These are phyloP conservation scores for Vicugna pacos DNA, from an alignment of 2,113 vertebrate species.

Conservation along the genomic window DNA sequence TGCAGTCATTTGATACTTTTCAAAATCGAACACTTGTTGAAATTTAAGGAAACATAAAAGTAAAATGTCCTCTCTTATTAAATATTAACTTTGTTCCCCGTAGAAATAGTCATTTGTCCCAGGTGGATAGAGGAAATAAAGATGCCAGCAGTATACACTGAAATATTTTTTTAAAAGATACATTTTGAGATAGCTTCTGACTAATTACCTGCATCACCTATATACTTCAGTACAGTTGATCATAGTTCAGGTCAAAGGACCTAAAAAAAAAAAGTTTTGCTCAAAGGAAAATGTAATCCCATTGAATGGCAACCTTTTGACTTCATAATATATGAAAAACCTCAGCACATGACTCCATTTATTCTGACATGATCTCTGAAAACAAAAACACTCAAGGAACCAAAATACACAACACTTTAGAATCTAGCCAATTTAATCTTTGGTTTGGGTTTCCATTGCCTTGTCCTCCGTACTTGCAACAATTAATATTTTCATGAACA, in stretches of 20 bases:
- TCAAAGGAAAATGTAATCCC: slow-evolving; percentile 55
- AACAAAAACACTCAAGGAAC: neutral
- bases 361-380: neutral
- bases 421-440: neutral
- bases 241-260: neutral
- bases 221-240: neutral
- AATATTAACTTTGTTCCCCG: slow-evolving; percentile 35
- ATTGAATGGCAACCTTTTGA: neutral
- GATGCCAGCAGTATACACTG: neutral
- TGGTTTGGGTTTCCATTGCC: neutral
- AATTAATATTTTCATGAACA: slow-evolving; percentile 38
- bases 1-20: neutral
- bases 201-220: neutral
- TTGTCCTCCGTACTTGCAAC: neutral
- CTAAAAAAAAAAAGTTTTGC: slow-evolving; percentile 15
- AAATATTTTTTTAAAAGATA: neutral
- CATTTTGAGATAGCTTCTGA: neutral
- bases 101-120: neutral
- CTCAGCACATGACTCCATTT: neutral
- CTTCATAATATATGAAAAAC: neutral
- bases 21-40: slow-evolving; percentile 37
- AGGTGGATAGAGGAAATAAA: slow-evolving; percentile 23
- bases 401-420: neutral
- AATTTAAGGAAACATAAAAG: slow-evolving; percentile 62
- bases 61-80: slow-evolving; percentile 53